Percentiles rank a stretch among this genome's conserved stretches.
Evolutionary conservation across 23 tunicate species (phyloP).

Genomic region (Phallusia fumigata): DNA sequence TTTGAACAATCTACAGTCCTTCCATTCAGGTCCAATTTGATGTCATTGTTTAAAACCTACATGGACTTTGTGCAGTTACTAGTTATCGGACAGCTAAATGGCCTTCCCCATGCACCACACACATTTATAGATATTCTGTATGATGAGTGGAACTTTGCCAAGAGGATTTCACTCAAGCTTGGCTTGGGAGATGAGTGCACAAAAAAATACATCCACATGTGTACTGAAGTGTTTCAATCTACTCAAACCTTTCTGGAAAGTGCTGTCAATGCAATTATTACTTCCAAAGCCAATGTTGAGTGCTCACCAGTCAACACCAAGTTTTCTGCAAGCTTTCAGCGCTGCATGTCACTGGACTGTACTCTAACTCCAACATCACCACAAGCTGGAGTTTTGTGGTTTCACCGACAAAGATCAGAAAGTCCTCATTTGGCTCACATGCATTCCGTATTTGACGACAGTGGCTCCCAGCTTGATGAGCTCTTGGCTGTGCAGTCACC

Average conservation of each 20-base stretch:
- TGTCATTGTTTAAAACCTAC: slow-evolving; percentile 53
- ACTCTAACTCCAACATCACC: not conserved
- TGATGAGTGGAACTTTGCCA: slow-evolving; percentile 62
- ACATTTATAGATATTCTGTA: slow-evolving; percentile 58
- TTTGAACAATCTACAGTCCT: not conserved
- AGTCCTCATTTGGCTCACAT: slow-evolving; percentile 70
- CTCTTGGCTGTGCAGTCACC: not conserved
- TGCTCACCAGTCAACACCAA: not conserved
- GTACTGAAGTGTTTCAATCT: slow-evolving; percentile 59
- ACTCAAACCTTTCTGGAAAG: slow-evolving; percentile 61
- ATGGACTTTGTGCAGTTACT: slow-evolving; percentile 67
- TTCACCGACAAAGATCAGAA: slow-evolving; percentile 84
- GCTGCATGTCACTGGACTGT: not conserved
- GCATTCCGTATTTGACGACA: slow-evolving; percentile 25
- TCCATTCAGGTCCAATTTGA: slow-evolving; percentile 42
- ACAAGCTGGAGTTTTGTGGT: slow-evolving; percentile 89
- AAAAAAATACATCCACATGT: slow-evolving; percentile 49
- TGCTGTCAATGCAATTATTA: slow-evolving; percentile 44
- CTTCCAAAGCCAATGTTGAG: not conserved
- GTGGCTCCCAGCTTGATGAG: not conserved
- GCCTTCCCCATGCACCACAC: slow-evolving; percentile 78
- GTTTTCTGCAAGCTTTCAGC: not conserved
- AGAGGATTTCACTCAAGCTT: slow-evolving; percentile 30
- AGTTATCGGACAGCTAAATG: slow-evolving; percentile 61
- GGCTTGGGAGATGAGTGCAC: slow-evolving; percentile 33